Base-by-base conservation (phyloP, 2,888 invertebrate genomes). In the Cenopis cana region DNA sequence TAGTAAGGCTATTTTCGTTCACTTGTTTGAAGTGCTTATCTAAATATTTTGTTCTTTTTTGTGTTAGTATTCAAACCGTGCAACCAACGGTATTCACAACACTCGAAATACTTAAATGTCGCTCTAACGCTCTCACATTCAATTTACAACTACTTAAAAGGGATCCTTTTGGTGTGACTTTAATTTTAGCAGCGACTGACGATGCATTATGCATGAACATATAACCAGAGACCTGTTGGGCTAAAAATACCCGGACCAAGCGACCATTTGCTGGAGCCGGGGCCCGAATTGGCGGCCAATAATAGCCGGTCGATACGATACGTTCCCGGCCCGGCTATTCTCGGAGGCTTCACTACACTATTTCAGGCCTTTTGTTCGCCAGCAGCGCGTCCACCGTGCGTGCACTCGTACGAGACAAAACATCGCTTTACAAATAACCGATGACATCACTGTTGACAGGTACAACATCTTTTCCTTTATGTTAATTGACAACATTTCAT, bases 251-350 rank as follows among this genome's bases (percentile, higher is more conserved):
- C 61, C 68, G 61, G 73, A 77, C 78, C 76, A 79, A 81, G 76
- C 75, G 61, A 76, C 80, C 79, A 79, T 76, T 1, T 77, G 74
- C 77, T 77, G 78, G 82, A 81, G 83, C 77, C 55, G 50, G 12
- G 50, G 49, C 33, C 59, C 60, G 52, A 52, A 64, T 64, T 52
- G 62, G 81, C 77, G 81, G 85, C 89, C 89, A 88, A 88, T 65
- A 85, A 89, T 91, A 91, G 81, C 80, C 74, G 83, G 75, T 84
- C 85, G 84, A 87, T 88, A 88, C 86, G 88, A n/a, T n/a, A 24
- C 24, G 24, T 89, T 87, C 85, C 81, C 85, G 86, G n/a, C 85
- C 81, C 85, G 82, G 81, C 81, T 87, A 89, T 89, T 89, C 85
- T 85, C 80, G 84, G 85, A 82, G 81, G 82, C 41, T 84, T 86